Evolutionary conservation across 2,113 vertebrate species (phyloP).

Genomic region (Clarias gariepinus): DNA sequence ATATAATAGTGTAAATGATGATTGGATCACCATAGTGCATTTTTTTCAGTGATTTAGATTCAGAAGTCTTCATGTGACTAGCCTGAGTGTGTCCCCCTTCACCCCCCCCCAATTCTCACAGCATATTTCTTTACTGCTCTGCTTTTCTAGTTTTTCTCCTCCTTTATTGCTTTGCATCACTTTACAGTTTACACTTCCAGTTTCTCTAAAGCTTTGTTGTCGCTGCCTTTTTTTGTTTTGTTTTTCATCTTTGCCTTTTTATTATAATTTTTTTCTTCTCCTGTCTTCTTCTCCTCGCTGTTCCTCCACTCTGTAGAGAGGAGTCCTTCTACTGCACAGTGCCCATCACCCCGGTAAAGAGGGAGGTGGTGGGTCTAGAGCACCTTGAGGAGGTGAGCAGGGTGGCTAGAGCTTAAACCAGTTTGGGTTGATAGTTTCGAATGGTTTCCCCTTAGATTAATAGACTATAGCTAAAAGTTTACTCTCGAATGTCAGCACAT

Average conservation of each 20-base stretch:
- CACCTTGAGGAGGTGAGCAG: conserved; percentile 85
- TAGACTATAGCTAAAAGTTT: neutral
- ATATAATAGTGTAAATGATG: neutral
- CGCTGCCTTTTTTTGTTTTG: conserved; percentile 54
- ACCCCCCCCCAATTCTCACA: neutral
- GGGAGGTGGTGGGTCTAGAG: conserved; percentile 85
- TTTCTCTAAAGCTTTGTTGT: conserved; percentile 26
- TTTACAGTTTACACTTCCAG: neutral
- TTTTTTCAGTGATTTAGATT: neutral
- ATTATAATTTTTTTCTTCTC: conserved; percentile 46
- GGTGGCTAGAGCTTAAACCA: conserved; percentile 58
- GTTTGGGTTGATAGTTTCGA: neutral
- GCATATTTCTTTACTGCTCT: conserved; percentile 16
- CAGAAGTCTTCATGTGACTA: neutral
- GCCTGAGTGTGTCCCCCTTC: neutral
- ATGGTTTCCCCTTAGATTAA: neutral
- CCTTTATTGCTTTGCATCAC: conserved; percentile 17
- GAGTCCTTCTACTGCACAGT: conserved; percentile 88
- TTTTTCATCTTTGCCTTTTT: conserved; percentile 49
- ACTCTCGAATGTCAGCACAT: neutral
- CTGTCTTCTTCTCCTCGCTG: conserved; percentile 42
- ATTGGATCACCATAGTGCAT: neutral
- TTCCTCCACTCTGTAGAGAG: conserved; percentile 76
- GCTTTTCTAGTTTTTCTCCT: conserved; percentile 22
- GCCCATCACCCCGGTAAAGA: conserved; percentile 90